Evolutionary conservation across 1,140 invertebrate genomes (phyloP).

Genomic region (Copidosoma floridanum): DNA sequence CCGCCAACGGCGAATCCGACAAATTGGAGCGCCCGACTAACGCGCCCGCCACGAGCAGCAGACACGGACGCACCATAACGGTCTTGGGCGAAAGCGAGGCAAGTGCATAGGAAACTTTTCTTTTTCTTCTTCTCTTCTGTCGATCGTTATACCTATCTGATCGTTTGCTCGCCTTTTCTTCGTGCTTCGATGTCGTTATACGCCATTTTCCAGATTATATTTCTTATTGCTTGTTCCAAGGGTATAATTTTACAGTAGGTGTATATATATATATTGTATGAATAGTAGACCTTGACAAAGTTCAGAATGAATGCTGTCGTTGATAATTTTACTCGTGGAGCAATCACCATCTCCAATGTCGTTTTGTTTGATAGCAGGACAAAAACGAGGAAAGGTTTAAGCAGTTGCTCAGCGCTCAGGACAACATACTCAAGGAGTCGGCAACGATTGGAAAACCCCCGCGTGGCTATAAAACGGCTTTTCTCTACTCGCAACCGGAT

Average conservation of each 20-base stretch:
- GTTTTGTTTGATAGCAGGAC: no score
- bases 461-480: slow-evolving; percentile 43
- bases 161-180: no score
- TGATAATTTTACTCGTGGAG: not conserved
- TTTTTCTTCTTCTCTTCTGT: not conserved
- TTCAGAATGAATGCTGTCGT: not conserved
- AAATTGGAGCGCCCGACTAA: not conserved
- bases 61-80: slow-evolving; percentile 34
- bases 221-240: no score
- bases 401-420: slow-evolving; percentile 50
- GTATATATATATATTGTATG: no score
- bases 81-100: slow-evolving; percentile 9
- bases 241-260: no score
- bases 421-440: slow-evolving; percentile 50
- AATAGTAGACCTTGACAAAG: no score
- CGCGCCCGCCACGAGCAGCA: slow-evolving; percentile 14
- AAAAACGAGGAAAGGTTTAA: slow-evolving; percentile 52
- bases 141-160: no score
- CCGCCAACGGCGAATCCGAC: slow-evolving; percentile 13
- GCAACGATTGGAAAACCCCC: slow-evolving; percentile 45
- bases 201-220: no score
- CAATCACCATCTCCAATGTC: not conserved
- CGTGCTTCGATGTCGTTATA: no score
- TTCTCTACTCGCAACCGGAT: slow-evolving; percentile 47
- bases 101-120: not conserved